phyloP scores from a whole-genome alignment of 2,113 vertebrate species.

The Scortum barcoo region DNA sequence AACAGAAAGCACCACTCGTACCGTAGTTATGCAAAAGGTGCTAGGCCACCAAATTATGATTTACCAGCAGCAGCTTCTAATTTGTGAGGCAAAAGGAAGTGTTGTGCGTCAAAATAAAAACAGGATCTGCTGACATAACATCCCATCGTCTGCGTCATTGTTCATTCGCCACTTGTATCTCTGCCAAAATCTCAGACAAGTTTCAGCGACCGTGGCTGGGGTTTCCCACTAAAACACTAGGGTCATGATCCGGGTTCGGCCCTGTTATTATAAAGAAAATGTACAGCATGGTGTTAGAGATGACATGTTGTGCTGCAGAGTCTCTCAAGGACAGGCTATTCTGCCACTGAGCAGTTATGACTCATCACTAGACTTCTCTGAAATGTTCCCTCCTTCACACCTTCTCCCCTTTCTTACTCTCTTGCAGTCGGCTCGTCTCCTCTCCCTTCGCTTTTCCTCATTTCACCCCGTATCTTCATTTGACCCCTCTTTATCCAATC shows the following conservation, averaged over 20 bases:
- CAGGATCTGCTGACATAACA: background rate
- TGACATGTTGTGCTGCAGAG: slow-evolving; percentile 53
- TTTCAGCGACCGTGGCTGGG: background rate
- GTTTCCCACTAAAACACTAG: background rate
- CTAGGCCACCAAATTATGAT: background rate
- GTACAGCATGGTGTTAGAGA: background rate
- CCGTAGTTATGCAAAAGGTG: background rate
- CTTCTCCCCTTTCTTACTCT: background rate
- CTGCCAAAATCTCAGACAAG: background rate
- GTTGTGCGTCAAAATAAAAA: background rate
- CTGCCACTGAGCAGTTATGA: slow-evolving; percentile 64
- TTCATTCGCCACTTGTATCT: background rate
- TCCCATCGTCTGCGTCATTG: background rate
- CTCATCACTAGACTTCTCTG: slow-evolving; percentile 61
- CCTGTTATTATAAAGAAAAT: background rate
- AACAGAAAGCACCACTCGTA: background rate
- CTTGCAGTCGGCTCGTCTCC: background rate
- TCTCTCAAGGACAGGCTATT: slow-evolving; percentile 48
- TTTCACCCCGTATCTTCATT: slow-evolving; percentile 1
- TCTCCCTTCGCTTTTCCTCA: slow-evolving; percentile 9
- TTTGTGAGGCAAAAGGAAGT: background rate
- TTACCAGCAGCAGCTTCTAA: background rate
- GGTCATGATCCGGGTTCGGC: background rate
- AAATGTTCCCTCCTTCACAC: slow-evolving; percentile 28
- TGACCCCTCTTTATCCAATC: background rate